Base-by-base conservation (phyloP, 2,888 invertebrate genomes). In the Tenthredo notha region DNA sequence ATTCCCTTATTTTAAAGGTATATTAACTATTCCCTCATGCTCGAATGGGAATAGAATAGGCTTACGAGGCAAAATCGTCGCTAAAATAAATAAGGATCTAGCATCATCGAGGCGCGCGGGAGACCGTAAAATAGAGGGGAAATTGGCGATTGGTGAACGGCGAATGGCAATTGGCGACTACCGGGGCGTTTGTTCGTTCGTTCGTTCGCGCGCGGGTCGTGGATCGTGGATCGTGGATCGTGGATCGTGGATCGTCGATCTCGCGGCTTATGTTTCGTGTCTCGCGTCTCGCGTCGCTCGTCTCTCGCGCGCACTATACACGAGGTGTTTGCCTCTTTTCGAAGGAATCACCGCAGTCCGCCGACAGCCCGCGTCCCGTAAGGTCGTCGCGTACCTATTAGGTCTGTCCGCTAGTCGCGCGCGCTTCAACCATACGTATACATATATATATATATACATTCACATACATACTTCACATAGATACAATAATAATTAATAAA, bases 161-260 rank as follows among this genome's bases (percentile, higher is more conserved):
- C 87, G 86, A 86, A 74, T 43, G 43, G 80, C 83, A 86, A 86
- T 82, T 86, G 86, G 86, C 91, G 92, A 92, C 91, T 89, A 88
- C 89, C 89, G 89, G 88, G 89, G 88, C 88, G 90, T 90, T 89
- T n/a, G 54, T 50, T 47, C 47, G 47, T 47, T 47, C 50, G 50
- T 50, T 50, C 50, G 50, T n/a, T n/a, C 54, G 54, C n/a, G 6
- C 50, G n/a, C 50, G 47, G 15, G 33, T 33, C 29, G 1, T 33
- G 47, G 15, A 1, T 15, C 18, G 18, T 1, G 54, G 54, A 7
- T 50, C 50, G 50, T 18, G 18, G 50, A 50, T 50, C 50, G 50
- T 25, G 61, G 61, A 61, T 61, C 25, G 61, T 61, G 89, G 91
- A 87, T 87, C 90, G 90, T 90, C 37, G 70, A 70, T 70, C 70